Percentiles rank a stretch among this genome's conserved stretches.
Conservation (phyloP, 2,113 vertebrate genomes). For the Phaethon lepturus region DNA sequence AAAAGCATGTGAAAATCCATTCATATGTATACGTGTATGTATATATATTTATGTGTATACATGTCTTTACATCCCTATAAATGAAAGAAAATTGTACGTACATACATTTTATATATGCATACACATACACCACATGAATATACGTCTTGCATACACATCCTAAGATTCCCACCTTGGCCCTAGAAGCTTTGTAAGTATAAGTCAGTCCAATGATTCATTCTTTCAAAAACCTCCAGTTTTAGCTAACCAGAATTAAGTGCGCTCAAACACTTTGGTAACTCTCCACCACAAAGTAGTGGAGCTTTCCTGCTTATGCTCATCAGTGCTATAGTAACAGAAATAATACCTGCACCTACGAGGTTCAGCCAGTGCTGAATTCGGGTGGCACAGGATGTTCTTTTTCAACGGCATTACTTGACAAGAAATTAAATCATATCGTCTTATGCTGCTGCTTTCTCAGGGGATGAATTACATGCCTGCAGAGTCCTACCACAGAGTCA, state of each 20-base stretch:
- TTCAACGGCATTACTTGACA: neutral
- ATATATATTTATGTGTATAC: rapidly evolving
- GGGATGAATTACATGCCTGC: neutral
- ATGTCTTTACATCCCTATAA: neutral
- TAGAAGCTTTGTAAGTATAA: neutral
- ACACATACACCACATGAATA: neutral
- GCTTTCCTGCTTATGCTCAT: neutral
- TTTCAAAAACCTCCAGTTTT: neutral
- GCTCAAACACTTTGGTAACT: neutral
- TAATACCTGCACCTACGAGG: neutral
- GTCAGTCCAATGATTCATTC: neutral
- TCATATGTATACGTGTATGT: neutral
- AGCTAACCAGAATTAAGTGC: neutral
- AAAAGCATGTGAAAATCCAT: neutral
- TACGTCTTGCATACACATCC: neutral
- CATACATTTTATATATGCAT: neutral
- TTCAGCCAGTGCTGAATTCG: neutral
- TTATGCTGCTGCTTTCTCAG: conserved; percentile 8
- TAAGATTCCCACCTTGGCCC: neutral
- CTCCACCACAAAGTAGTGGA: neutral
- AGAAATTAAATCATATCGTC: neutral
- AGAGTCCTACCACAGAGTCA: neutral
- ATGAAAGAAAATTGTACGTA: neutral
- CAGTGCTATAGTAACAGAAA: neutral
- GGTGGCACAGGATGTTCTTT: neutral